Base-by-base conservation (phyloP, 2,113 vertebrate genomes). In the Hydropotes inermis region DNA sequence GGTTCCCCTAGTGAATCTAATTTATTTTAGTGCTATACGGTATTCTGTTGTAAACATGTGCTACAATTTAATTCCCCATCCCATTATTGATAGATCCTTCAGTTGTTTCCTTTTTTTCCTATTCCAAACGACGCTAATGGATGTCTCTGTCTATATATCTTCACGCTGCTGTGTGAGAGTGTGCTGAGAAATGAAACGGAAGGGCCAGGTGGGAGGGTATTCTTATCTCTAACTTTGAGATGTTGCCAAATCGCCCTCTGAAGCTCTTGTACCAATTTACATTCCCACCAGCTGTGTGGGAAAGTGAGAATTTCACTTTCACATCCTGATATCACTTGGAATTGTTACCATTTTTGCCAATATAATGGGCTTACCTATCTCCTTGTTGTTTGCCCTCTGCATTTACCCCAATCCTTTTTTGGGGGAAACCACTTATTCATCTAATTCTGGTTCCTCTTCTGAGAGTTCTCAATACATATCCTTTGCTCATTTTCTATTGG, bases 381-480 rank as follows among this genome's bases (percentile, higher is more conserved):
- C 84, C 4, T 14, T 47, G 28, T 86, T 36, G 17, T 67, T 78
- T 78, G 83, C 64, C 45, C 70, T 86, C 92, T 67, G 43, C 52
- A 13, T 93, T 83, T 87, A n/a, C 45, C 67, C 43, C 33, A 60
- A 2, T 6, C 11, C 6, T 50, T 36, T 23, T 3, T 54, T 33
- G 10, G 50, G 19, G 19, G 12, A 82, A 82, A 54, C 50, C 10
- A 17, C 33, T 58, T 58, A 45, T 30, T 58, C 79, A 16, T 14
- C 28, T 45, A 47, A 13, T 33, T 74, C 25, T 58, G 58, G 45
- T 70, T 87, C 47, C 39, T 83, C 74, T 55, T 87, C 8, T 36
- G 25, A 79, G 89, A 93, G 25, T 87, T 92, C 96, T 36, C 33
- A 87, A 23, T 54, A n/a, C 45, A 83, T 9, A 43, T 19, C n/a